Base-by-base conservation (phyloP, 2,888 invertebrate genomes). In the Tanypteryx hageni region DNA sequence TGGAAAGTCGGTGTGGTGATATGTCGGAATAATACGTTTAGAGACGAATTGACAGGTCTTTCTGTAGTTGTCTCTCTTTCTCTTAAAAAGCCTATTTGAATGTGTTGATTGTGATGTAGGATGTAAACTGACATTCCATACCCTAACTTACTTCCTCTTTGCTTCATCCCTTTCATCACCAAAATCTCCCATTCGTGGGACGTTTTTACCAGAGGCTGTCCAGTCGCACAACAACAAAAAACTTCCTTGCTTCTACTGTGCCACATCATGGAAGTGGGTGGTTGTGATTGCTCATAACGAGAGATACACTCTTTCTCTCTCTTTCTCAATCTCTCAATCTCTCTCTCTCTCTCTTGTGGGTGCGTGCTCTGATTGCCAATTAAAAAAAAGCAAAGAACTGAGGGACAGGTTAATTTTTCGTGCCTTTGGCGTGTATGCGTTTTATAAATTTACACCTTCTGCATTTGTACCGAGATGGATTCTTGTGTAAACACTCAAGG, bases 381-480 rank as follows among this genome's bases (percentile, higher is more conserved):
- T 89, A 59, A 68, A 89, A 89, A 27, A 61, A 64, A 64, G 89
- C 64, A 61, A 44, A 89, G 89, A 89, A 64, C 59, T 64, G 68
- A 64, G 56, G 44, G 64, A 64, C 61, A 64, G 61, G 64, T 89
- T 89, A 89, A 89, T 64, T 89, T 86, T 76, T 89, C 64, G 89
- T 89, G 89, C 89, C 89, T 86, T 86, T 86, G 86, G 86, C 86
- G 64, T 89, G 64, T 89, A 89, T 44, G 64, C 86, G 18, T 89
- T 89, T 89, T 89, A 89, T 89, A 89, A 89, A 89, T 89, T 89
- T 89, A 89, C 89, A 89, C 64, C 64, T 89, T 64, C 89, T 89
- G 89, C 89, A 89, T 89, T 89, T 89, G 89, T 89, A 89, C 18
- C 61, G 56, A 64, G 61, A 64, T 89, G 89, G 64, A 68, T 44